Conservation (phyloP, 2,797 vertebrate species). For the Otus scops region DNA sequence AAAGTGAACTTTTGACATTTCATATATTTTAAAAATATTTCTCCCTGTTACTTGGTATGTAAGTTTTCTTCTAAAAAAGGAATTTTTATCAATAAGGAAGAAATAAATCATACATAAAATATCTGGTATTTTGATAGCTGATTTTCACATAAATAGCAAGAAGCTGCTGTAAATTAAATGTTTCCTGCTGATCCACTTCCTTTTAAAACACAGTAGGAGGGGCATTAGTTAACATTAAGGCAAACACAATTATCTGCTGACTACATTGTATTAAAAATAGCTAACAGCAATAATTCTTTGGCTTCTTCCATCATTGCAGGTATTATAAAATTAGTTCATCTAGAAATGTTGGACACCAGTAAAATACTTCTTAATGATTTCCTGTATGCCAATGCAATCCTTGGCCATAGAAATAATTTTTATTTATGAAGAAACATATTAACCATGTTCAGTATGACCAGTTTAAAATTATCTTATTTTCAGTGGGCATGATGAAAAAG, state of each 20-base stretch:
- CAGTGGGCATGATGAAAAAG: not conserved
- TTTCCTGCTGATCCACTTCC: conserved; percentile 59
- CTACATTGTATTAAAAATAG: conserved; percentile 50
- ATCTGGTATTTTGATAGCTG: conserved; percentile 15
- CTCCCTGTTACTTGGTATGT: not conserved
- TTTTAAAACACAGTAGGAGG: conserved; percentile 55
- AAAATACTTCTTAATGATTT: not conserved
- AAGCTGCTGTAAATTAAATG: conserved; percentile 59
- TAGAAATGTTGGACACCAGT: not conserved
- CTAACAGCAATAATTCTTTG: conserved; percentile 12
- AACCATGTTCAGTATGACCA: not conserved
- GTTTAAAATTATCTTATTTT: not conserved
- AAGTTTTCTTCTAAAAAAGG: not conserved
- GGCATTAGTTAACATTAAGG: conserved; percentile 65
- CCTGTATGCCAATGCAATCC: not conserved
- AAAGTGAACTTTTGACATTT: not conserved
- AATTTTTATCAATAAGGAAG: not conserved
- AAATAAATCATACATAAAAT: conserved; percentile 43
- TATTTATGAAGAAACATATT: not conserved
- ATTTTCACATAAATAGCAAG: conserved; percentile 50
- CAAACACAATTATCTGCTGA: conserved; percentile 58
- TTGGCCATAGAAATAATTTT: not conserved
- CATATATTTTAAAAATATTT: not conserved
- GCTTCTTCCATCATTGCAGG: conserved; percentile 11
- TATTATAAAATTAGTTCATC: conserved; percentile 9